A percentile compares a stretch with the other conserved stretches of the same genome.
Conservation (phyloP, 1,140 invertebrate genomes). For the Diorhabda elongata region DNA sequence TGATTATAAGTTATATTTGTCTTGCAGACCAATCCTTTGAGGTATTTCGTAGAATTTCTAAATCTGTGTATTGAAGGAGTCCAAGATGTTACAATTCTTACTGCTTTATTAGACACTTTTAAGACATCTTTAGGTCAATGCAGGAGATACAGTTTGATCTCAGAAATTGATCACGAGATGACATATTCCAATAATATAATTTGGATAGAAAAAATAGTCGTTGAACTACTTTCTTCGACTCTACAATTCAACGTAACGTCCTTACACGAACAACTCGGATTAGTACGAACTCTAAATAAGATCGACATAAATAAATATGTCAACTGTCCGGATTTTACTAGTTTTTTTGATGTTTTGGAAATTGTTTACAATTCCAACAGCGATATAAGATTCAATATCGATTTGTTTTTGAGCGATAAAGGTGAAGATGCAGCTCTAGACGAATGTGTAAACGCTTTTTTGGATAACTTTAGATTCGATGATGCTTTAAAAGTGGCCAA, state of each 20-base stretch:
- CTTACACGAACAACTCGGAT: constrained; percentile 50
- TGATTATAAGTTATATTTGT: constrained; percentile 15
- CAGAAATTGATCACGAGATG: constrained; percentile 40
- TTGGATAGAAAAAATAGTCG: constrained; percentile 55
- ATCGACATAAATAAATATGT: constrained; percentile 46
- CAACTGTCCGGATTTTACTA: constrained; percentile 53
- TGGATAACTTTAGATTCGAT: constrained; percentile 50
- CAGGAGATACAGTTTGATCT: constrained; percentile 35
- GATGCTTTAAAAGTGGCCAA: constrained; percentile 56
- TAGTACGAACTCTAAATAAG: constrained; percentile 24
- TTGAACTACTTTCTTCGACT: constrained; percentile 52
- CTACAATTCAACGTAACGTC: constrained; percentile 54
- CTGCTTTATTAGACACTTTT: constrained; percentile 32
- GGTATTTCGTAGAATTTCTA: constrained; percentile 52
- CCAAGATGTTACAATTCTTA: constrained; percentile 29
- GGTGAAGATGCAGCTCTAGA: constrained; percentile 43
- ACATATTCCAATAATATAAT: constrained; percentile 42
- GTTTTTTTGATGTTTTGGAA: constrained; percentile 52
- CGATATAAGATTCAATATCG: constrained; percentile 44
- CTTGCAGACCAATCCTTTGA: constrained; percentile 57
- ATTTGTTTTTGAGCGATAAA: constrained; percentile 37
- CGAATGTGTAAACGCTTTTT: constrained; percentile 53
- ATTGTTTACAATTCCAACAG: constrained; percentile 46
- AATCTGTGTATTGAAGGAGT: constrained; percentile 41
- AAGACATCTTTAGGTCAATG: constrained; percentile 28